Conservation (phyloP, 2,888 invertebrate species). For the Brachycybe producta region DNA sequence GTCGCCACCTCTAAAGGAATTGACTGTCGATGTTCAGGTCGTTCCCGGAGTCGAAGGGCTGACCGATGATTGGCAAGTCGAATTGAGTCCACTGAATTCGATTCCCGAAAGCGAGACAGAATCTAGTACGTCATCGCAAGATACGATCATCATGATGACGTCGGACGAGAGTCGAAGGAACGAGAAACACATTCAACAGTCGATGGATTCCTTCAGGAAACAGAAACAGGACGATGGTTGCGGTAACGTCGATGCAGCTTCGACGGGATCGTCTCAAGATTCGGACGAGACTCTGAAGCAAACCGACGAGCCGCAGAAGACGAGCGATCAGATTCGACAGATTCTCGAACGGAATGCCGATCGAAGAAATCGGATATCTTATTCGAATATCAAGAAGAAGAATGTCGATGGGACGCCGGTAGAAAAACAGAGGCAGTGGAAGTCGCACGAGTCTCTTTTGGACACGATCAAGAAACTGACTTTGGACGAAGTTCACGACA, state of each 20-base stretch:
- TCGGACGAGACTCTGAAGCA: constrained; percentile 14
- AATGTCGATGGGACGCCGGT: background rate
- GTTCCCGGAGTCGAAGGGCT: constrained; percentile 14
- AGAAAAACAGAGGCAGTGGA: constrained; percentile 11
- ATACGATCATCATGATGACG: constrained; percentile 25
- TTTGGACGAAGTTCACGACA: background rate
- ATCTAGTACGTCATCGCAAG: constrained; percentile 23
- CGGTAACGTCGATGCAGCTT: background rate
- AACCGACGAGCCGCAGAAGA: constrained; percentile 22
- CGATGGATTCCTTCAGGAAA: constrained; percentile 6
- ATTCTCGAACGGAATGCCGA: constrained; percentile 73
- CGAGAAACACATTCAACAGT: constrained; percentile 21
- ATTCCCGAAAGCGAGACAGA: constrained; percentile 23
- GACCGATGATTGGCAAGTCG: constrained; percentile 19
- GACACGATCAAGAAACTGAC: constrained; percentile 15
- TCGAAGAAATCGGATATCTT: constrained; percentile 58
- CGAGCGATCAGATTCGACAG: constrained; percentile 43
- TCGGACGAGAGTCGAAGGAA: constrained; percentile 23
- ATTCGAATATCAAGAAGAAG: constrained; percentile 36
- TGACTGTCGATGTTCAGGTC: constrained; percentile 22
- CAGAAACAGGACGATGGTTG: background rate
- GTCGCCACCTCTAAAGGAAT: constrained; percentile 29
- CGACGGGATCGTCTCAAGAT: constrained; percentile 11
- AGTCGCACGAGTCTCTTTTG: constrained; percentile 13
- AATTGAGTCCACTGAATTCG: constrained; percentile 23